Base-by-base conservation (phyloP, 2,888 invertebrate genomes). In the Protonemura montana region DNA sequence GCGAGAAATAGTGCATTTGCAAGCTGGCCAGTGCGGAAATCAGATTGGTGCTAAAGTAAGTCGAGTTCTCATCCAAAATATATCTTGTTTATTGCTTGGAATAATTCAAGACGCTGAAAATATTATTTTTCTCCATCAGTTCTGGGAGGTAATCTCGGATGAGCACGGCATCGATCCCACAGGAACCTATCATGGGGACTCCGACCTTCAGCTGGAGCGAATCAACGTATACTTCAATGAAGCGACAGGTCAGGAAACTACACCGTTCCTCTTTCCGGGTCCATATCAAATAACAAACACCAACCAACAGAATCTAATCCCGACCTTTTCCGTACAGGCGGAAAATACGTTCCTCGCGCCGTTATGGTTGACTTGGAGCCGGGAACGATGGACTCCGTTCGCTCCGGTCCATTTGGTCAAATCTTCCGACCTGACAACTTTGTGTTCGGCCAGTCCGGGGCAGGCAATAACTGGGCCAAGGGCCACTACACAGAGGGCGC, bases 331-430 rank as follows among this genome's bases (percentile, higher is more conserved):
- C 3, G 2, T 41, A 6, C 85, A 92, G 97, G 96, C 85, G 97
- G 97, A 89, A 98, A 98, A 92, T 98, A 98, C 92, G 98, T 98
- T 87, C 98, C 98, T 10, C 94, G 98, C 88, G 98, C 98, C 89
- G 95, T 98, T 90, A 94, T 98, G 87, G 97, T 98, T 88, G 98
- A 99, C 91, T 93, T 99, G 91, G 98, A 99, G 92, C 98, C 98
- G 82, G 98, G 98, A 89, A 98, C 98, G 89, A 98, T 99, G 98
- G 98, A 99, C 92, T 97, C 98, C 91, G 92, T 96, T 90, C 92
- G 93, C 87, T 93, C 93, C 0, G 95, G 95, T 42, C 95, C 95
- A 1, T 95, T 94, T 89, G 95, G 95, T 76, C 95, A 95, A 89
- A 93, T 95, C 87, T 95, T 95, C 90, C 92, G 95, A 27, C 96